Evolutionary conservation across 2,797 vertebrate species (phyloP).

Genomic region (Tauraco hartlaubi): DNA sequence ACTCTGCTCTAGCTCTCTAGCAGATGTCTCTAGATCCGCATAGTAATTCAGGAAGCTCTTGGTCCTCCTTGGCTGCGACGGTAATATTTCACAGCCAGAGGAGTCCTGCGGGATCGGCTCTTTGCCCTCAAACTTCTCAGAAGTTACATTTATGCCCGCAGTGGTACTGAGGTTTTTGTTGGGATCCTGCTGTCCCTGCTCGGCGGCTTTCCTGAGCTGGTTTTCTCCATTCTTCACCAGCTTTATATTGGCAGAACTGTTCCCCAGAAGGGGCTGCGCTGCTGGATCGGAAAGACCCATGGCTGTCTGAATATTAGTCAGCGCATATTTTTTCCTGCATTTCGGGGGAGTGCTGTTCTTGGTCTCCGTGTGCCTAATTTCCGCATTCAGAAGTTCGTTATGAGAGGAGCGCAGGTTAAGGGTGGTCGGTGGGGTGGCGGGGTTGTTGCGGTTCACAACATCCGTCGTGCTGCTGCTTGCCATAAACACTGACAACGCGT

Average conservation of each 20-base stretch:
- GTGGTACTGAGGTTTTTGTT: slow-evolving; percentile 84
- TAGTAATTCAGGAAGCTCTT: slow-evolving; percentile 97
- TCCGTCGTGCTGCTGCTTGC: slow-evolving; percentile 90
- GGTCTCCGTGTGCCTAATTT: slow-evolving; percentile 87
- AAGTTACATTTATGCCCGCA: slow-evolving; percentile 83
- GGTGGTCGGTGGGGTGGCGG: slow-evolving; percentile 89
- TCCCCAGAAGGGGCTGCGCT: slow-evolving; percentile 83
- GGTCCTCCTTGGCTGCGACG: slow-evolving; percentile 86
- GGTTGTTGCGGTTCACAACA: slow-evolving; percentile 84
- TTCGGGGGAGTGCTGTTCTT: slow-evolving; percentile 90
- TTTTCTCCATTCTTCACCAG: slow-evolving; percentile 98
- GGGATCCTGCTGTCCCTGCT: slow-evolving; percentile 89
- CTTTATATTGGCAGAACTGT: slow-evolving; percentile 90
- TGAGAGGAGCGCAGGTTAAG: slow-evolving; percentile 94
- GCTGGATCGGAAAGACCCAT: slow-evolving; percentile 91
- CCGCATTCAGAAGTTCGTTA: slow-evolving; percentile 92
- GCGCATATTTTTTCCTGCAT: slow-evolving; percentile 91
- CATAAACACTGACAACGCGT: slow-evolving; percentile 91
- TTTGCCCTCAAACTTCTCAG: slow-evolving; percentile 90
- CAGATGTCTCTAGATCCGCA: slow-evolving; percentile 83
- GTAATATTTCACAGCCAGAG: slow-evolving; percentile 79
- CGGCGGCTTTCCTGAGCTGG: slow-evolving; percentile 93
- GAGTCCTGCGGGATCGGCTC: slow-evolving; percentile 80
- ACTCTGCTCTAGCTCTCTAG: slow-evolving; percentile 76
- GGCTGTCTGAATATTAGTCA: slow-evolving; percentile 91